Percentiles rank a stretch among this genome's conserved stretches.
These are phyloP conservation scores for Epinephelus cyanopodus DNA, from an alignment of 2,113 vertebrate species.

Conservation along the genomic window DNA sequence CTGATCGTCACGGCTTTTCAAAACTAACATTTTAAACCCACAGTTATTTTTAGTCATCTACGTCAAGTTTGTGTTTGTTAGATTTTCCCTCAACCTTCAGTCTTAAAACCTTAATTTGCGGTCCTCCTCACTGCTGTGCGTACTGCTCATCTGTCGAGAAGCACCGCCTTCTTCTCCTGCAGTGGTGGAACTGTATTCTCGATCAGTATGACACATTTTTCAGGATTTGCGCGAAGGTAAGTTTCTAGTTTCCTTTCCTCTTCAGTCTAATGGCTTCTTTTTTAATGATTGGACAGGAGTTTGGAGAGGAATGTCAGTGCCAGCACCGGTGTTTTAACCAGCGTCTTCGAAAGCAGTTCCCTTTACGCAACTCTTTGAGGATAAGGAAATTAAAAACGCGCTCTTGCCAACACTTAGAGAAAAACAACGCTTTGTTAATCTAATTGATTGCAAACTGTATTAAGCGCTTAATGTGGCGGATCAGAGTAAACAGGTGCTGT, in stretches of 20 bases:
- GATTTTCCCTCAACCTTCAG: not conserved
- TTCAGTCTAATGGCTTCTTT: not conserved
- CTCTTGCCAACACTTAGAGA: not conserved
- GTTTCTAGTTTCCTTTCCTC: constrained; percentile 22
- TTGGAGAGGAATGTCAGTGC: not conserved
- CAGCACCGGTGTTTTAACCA: not conserved
- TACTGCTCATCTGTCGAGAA: not conserved
- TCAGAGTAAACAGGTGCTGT: not conserved
- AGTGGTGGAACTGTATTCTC: constrained; percentile 5
- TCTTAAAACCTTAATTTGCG: fast-evolving
- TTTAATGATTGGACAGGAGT: not conserved
- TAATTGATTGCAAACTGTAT: too few relatives aligned
- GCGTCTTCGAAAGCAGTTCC: not conserved
- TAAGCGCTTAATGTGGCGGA: not conserved
- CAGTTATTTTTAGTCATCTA: not conserved
- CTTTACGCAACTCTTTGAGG: constrained; percentile 29
- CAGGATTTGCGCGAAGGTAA: constrained; percentile 71
- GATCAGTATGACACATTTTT: constrained; percentile 48
- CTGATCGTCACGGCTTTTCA: not conserved
- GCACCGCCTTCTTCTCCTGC: constrained; percentile 64
- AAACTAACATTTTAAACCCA: fast-evolving
- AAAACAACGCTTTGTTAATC: not conserved
- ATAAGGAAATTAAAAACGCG: constrained; percentile 48
- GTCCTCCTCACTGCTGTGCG: constrained; percentile 8
- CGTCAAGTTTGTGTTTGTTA: not conserved